Conservation (phyloP, 2,797 vertebrate species). For the Peromyscus attwateri region DNA sequence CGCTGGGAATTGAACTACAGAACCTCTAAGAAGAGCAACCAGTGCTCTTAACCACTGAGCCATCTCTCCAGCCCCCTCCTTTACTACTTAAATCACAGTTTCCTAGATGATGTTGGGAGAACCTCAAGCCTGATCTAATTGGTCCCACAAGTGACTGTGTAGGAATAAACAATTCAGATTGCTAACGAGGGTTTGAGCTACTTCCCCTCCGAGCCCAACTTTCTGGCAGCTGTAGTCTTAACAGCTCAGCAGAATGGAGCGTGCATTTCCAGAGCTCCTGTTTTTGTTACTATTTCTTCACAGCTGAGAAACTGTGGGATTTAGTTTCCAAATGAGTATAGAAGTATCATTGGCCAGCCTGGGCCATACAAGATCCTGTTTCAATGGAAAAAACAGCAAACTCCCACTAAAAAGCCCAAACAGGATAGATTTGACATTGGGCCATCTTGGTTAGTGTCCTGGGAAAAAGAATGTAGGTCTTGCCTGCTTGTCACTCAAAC, state of each 20-base stretch:
- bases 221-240: neutral
- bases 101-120: neutral
- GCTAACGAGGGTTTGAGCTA: slow-evolving; percentile 37
- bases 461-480: neutral
- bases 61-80: neutral
- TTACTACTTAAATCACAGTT: neutral
- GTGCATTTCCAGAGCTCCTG: neutral
- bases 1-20: too few relatives aligned
- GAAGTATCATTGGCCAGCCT: neutral
- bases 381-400: neutral
- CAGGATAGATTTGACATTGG: neutral
- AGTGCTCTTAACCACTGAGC: too few relatives aligned
- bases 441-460: neutral
- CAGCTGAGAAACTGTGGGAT: neutral
- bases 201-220: neutral
- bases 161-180: slow-evolving; percentile 65
- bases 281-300: neutral
- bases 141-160: slow-evolving; percentile 18
- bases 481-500: neutral
- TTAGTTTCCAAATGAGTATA: neutral
- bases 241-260: neutral
- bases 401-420: neutral
- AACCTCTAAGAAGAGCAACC: too few relatives aligned
- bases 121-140: slow-evolving; percentile 37
- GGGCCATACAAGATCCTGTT: neutral